Evolutionary conservation across 2,113 vertebrate genomes (phyloP).

Genomic region (Prionailurus bengalensis): DNA sequence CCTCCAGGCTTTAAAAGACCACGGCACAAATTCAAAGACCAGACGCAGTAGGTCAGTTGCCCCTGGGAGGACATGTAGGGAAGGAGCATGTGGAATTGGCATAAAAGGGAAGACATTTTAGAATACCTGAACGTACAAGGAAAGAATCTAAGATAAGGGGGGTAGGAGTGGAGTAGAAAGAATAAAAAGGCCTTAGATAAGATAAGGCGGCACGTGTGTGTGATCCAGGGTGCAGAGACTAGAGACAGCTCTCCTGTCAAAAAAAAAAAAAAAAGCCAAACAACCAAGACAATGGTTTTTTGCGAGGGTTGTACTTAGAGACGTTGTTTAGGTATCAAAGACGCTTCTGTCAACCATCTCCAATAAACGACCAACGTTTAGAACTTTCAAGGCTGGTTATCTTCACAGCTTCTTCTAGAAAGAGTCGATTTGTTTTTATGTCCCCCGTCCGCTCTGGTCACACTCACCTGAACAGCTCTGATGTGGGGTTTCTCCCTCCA

Average conservation of each 20-base stretch:
- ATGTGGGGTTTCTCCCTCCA: constrained; percentile 16
- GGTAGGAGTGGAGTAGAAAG: neutral
- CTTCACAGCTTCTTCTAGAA: constrained; percentile 4
- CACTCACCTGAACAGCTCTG: constrained; percentile 44
- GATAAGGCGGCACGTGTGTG: neutral
- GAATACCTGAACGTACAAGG: neutral
- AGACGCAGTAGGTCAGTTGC: neutral
- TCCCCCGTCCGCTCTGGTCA: neutral
- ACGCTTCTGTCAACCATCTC: neutral
- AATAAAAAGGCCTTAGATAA: constrained; percentile 36
- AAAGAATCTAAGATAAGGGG: constrained; percentile 31
- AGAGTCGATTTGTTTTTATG: neutral
- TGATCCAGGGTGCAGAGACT: neutral
- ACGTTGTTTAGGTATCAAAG: neutral
- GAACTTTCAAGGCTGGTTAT: neutral
- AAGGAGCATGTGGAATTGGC: neutral
- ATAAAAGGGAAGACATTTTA: constrained; percentile 37
- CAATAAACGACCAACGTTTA: neutral
- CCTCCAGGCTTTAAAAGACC: constrained; percentile 18
- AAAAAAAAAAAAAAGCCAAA: neutral
- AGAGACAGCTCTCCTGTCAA: constrained; percentile 22
- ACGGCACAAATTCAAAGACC: constrained; percentile 13
- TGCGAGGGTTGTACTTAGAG: neutral
- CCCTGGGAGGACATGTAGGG: neutral
- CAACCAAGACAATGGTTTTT: neutral